These are phyloP conservation scores for Donacobius atricapilla DNA, from an alignment of 2,113 vertebrate genomes.

Conservation along the genomic window DNA sequence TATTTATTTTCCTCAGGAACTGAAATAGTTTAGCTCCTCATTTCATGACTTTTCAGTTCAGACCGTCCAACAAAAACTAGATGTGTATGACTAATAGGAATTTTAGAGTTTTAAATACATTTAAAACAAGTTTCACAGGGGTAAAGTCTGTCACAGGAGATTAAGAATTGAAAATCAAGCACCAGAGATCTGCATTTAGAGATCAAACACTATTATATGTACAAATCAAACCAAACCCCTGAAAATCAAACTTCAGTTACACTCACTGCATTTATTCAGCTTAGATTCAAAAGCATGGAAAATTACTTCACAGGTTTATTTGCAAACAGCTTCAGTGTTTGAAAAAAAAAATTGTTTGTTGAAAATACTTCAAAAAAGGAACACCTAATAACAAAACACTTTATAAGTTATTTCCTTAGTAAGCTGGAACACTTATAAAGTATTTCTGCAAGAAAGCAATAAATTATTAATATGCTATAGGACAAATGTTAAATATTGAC, in stretches of 20 bases:
- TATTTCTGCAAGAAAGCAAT: neutral
- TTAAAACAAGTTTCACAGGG: neutral
- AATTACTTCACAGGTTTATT: neutral
- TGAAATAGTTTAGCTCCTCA: neutral
- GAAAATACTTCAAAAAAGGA: neutral
- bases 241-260: neutral
- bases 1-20: neutral
- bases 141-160: neutral
- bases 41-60: neutral
- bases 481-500: neutral
- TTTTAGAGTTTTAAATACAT: neutral
- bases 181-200: neutral
- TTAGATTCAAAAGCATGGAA: neutral
- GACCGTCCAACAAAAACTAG: neutral
- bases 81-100: neutral
- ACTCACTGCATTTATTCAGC: neutral
- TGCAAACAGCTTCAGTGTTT: neutral
- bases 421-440: neutral
- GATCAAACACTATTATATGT: neutral
- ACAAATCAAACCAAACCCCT: neutral
- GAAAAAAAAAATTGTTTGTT: neutral
- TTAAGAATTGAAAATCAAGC: neutral
- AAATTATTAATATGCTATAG: neutral
- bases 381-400: neutral
- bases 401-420: neutral